These are phyloP conservation scores for Mus caroli DNA, from an alignment of 2,797 vertebrate genomes.

Conservation along the genomic window DNA sequence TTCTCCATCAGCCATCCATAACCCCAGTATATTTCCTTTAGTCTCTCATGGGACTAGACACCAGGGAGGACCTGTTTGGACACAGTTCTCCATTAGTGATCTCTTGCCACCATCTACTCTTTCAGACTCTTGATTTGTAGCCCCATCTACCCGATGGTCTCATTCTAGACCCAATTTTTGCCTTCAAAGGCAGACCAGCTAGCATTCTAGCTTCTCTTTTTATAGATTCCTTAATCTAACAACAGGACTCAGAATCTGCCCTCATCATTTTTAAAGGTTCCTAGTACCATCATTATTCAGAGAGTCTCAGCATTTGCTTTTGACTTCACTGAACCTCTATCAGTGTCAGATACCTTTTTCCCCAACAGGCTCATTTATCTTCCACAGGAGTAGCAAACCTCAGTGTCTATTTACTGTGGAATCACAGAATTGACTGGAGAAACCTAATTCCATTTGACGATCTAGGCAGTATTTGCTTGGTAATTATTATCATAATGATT, in stretches of 20 bases:
- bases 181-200: conserved; percentile 57
- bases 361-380: not conserved
- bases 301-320: conserved; percentile 18
- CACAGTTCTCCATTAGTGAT: conserved; percentile 3
- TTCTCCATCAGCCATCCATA: not conserved
- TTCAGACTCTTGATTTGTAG: conserved; percentile 1
- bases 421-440: conserved; percentile 56
- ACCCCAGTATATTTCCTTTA: conserved; percentile 6
- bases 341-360: conserved; percentile 22
- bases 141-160: not conserved
- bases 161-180: conserved; percentile 16
- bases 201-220: conserved; percentile 40
- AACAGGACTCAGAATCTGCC: not conserved
- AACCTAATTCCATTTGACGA: conserved; percentile 35
- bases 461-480: conserved; percentile 59
- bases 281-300: not conserved
- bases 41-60: conserved; percentile 14
- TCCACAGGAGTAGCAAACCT: conserved; percentile 28
- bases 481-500: not conserved
- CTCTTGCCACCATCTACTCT: not conserved
- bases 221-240: not conserved
- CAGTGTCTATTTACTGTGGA: not conserved
- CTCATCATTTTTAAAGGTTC: conserved; percentile 4
- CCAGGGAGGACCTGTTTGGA: conserved; percentile 25
- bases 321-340: not conserved